Evolutionary conservation across 2,797 vertebrate genomes (phyloP).

Genomic region (Acanthornis magna): DNA sequence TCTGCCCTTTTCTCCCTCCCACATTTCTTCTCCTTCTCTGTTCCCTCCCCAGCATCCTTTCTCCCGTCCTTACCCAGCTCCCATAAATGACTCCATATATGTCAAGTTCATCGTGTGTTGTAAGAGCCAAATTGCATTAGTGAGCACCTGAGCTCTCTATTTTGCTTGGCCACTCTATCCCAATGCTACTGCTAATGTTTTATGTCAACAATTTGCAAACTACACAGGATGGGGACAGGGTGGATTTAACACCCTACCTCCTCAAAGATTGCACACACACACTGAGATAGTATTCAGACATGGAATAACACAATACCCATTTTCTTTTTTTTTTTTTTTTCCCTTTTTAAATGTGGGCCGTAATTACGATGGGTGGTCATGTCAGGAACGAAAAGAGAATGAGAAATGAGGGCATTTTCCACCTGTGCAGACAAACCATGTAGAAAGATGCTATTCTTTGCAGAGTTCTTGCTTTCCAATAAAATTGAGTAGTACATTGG

Average conservation of each 20-base stretch:
- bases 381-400: not conserved
- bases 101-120: not conserved
- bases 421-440: not conserved
- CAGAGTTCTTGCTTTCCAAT: not conserved
- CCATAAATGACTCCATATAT: not conserved
- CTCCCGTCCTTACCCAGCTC: not conserved
- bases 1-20: not conserved
- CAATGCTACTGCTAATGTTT: not conserved
- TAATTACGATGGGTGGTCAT: not conserved
- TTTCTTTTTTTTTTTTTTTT: too few species aligned
- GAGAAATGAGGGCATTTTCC: not conserved
- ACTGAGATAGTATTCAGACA: not conserved
- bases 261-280: not conserved
- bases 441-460: not conserved
- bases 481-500: not conserved
- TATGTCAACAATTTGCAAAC: not conserved
- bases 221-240: not conserved
- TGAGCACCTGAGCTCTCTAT: not conserved
- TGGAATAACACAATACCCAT: not conserved
- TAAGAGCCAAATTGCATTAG: not conserved
- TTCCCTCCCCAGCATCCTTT: not conserved
- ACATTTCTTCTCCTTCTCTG: not conserved
- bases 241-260: not conserved
- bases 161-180: not conserved
- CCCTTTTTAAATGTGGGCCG: not conserved